Evolutionary conservation across 35 echinoderm and acorn worm species (phyloP).

Genomic region (Eucidaris tribuloides): DNA sequence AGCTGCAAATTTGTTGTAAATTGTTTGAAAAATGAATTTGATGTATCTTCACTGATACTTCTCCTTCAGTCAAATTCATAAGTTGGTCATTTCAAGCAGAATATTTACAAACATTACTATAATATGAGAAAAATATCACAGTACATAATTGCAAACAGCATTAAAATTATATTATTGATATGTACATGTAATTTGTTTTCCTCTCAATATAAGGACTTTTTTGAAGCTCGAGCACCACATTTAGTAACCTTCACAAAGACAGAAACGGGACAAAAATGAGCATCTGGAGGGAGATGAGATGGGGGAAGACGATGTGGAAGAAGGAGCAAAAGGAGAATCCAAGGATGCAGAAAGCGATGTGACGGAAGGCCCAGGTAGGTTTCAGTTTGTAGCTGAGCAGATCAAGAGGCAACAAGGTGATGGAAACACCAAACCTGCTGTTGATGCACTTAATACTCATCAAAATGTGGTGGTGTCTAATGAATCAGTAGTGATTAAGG

Average conservation of each 20-base stretch:
- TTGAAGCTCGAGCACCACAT: background rate
- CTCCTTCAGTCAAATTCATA: background rate
- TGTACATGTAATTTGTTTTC: background rate
- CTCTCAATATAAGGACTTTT: background rate
- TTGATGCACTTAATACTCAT: too few relatives aligned
- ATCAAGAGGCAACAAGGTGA: too few relatives aligned
- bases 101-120: background rate
- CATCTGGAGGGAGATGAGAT: background rate
- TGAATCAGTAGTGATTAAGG: too few relatives aligned
- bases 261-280: background rate
- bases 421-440: too few relatives aligned
- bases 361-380: background rate
- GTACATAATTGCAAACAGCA: background rate
- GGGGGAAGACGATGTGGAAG: background rate
- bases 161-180: background rate
- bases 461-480: too few relatives aligned
- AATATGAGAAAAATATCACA: background rate
- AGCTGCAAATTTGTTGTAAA: background rate
- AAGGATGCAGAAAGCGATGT: background rate
- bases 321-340: background rate
- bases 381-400: slow-evolving; percentile 21
- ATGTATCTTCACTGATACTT: background rate
- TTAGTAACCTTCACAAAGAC: background rate
- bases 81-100: background rate
- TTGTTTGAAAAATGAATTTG: background rate